Evolutionary conservation across 2,888 invertebrate genomes (phyloP), one percentile per base, ranked within the genome.

Genomic region (Drosophila ochracea): DNA sequence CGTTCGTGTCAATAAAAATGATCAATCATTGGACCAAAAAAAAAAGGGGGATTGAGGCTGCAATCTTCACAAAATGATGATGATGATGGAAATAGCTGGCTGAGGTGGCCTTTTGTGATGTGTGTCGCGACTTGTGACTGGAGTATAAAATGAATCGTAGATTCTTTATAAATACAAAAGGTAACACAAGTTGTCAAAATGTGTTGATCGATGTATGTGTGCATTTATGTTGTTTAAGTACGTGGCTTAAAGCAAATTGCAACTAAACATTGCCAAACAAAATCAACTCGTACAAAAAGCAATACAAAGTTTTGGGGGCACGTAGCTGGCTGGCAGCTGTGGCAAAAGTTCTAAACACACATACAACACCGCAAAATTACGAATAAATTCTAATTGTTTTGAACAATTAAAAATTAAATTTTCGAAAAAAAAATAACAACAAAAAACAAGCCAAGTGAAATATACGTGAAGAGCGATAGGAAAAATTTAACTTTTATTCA

Each of bases 331-430:
- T 73, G 72, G 66, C 78, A 82, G 82, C 82, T 81, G 81, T 37
- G 57, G 55, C 39, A 61, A 74, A 89, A 83, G 70, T 80, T 83
- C 19, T 35, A 49, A 13, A 57, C 49, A 60, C 35, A 43, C 54
- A 64, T n/a, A 55, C 53, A 66, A 66, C 47, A 76, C 69, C 68
- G 76, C 74, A 71, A 90, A 89, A 78, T 88, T 76, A 66, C 79
- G 79, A 79, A 87, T 89, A 90, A 85, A 86, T 90, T 89, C 85
- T 90, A 90, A 89, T 87, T 87, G 90, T 90, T 87, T 90, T 66
- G 64, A 89, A 80, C 87, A 89, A 89, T 87, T 85, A 90, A 90
- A 90, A 89, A 89, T 83, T 74, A 79, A 86, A 87, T 83, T 87
- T 73, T 11, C n/a, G 9, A 31, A 0, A 39, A 73, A 7, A 21